Evolutionary conservation across 2,113 vertebrate species (phyloP).

Genomic region (Brevimyrus niger): DNA sequence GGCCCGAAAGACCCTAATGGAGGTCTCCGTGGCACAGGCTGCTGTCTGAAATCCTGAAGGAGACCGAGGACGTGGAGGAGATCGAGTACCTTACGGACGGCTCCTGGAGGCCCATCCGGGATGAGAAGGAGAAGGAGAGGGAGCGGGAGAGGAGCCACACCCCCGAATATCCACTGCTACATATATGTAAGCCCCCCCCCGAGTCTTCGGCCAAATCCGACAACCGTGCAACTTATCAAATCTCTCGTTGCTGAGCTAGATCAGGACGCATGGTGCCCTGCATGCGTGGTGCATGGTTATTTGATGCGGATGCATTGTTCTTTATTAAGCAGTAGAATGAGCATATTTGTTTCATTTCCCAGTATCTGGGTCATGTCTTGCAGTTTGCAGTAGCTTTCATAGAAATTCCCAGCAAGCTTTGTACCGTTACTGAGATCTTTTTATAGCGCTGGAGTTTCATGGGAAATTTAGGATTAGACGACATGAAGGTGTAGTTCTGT

Average conservation of each 20-base stretch:
- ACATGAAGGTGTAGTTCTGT: background rate
- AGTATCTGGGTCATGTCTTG: background rate
- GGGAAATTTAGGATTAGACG: background rate
- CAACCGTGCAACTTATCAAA: background rate
- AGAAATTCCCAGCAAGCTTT: slow-evolving; percentile 1
- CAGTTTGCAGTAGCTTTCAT: background rate
- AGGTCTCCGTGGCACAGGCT: slow-evolving; percentile 59
- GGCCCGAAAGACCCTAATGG: slow-evolving; percentile 18
- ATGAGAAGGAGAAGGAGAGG: slow-evolving; percentile 76
- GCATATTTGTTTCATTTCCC: background rate
- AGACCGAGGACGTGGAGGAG: slow-evolving; percentile 90
- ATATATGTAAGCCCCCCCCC: slow-evolving; percentile 71
- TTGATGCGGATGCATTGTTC: background rate
- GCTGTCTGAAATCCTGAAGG: slow-evolving; percentile 85
- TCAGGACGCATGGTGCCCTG: background rate
- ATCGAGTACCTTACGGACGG: slow-evolving; percentile 93
- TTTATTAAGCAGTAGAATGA: background rate
- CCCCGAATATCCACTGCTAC: slow-evolving; percentile 80
- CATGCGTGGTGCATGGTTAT: background rate
- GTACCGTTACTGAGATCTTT: background rate
- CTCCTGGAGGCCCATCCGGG: slow-evolving; percentile 88
- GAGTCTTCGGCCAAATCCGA: background rate
- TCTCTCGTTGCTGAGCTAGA: background rate
- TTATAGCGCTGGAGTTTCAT: background rate
- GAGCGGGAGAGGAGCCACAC: slow-evolving; percentile 80